A percentile compares a stretch with the other conserved stretches of the same genome.
Evolutionary conservation across 2,113 vertebrate species (phyloP).

Genomic region (Camelus bactrianus): DNA sequence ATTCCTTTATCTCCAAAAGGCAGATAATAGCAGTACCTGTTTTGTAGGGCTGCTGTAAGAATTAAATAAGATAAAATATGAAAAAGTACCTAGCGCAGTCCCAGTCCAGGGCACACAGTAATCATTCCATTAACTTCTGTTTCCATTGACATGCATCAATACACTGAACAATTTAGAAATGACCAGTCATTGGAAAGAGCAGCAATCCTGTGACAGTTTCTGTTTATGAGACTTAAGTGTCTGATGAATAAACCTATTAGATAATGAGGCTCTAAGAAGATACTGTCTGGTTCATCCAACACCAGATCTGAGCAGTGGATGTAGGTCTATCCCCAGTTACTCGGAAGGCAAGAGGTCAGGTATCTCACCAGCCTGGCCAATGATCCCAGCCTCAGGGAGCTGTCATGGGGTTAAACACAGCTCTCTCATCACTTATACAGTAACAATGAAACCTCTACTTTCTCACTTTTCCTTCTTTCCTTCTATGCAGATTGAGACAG

Average conservation of each 20-base stretch:
- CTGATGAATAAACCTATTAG: background rate
- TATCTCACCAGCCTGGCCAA: background rate
- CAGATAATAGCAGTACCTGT: background rate
- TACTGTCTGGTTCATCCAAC: background rate
- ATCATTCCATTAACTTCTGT: background rate
- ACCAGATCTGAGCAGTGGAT: background rate
- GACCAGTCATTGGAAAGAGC: background rate
- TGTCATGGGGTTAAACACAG: background rate
- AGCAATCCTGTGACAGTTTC: background rate
- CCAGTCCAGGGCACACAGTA: background rate
- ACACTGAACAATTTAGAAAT: background rate
- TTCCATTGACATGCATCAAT: background rate
- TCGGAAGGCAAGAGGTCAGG: background rate
- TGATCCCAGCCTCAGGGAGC: background rate
- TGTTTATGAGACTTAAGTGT: background rate
- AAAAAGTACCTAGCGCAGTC: background rate
- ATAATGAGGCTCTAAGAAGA: background rate
- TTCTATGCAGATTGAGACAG: background rate
- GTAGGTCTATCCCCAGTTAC: background rate
- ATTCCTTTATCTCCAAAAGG: background rate
- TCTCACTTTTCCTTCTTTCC: background rate
- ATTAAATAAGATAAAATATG: background rate
- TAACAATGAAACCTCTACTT: background rate
- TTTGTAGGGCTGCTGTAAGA: background rate
- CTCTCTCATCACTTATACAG: background rate